Conservation (phyloP, 1,140 invertebrate genomes). For the Aradophagus sp. region DNA sequence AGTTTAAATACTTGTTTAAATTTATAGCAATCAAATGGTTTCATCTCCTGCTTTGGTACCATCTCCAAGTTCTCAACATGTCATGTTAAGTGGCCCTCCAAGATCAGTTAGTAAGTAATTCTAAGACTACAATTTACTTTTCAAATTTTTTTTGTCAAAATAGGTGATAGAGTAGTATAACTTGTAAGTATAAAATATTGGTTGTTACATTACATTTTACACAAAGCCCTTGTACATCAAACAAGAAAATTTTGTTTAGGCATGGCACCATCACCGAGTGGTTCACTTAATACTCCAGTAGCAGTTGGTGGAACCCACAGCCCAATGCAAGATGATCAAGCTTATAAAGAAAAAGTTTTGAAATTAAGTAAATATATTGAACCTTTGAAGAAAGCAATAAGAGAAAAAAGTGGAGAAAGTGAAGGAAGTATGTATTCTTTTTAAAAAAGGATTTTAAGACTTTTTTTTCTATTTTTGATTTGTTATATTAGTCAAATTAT, state of each 20-base stretch:
- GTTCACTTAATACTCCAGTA: slow-evolving; percentile 86
- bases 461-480: too few species aligned
- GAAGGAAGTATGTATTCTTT: slow-evolving; percentile 80
- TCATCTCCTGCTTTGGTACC: slow-evolving; percentile 82
- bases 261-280: slow-evolving; percentile 87
- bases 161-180: too few species aligned
- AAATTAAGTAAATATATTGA: slow-evolving; percentile 95
- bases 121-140: too few species aligned
- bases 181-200: too few species aligned
- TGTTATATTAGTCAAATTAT: not conserved
- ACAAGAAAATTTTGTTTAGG: too few species aligned
- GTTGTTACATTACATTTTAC: too few species aligned
- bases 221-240: too few species aligned
- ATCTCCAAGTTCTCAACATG: slow-evolving; percentile 79
- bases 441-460: too few species aligned
- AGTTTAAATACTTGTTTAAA: too few species aligned
- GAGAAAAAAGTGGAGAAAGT: slow-evolving; percentile 79
- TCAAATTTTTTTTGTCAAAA: too few species aligned
- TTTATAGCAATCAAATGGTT: slow-evolving; percentile 79
- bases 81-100: slow-evolving; percentile 74
- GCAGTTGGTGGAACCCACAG: slow-evolving; percentile 82
- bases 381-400: slow-evolving; percentile 85
- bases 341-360: slow-evolving; percentile 92
- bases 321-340: slow-evolving; percentile 87
- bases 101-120: slow-evolving; percentile 71